Evolutionary conservation across 2,888 invertebrate genomes (phyloP).

Genomic region (Punctoribates punctum): DNA sequence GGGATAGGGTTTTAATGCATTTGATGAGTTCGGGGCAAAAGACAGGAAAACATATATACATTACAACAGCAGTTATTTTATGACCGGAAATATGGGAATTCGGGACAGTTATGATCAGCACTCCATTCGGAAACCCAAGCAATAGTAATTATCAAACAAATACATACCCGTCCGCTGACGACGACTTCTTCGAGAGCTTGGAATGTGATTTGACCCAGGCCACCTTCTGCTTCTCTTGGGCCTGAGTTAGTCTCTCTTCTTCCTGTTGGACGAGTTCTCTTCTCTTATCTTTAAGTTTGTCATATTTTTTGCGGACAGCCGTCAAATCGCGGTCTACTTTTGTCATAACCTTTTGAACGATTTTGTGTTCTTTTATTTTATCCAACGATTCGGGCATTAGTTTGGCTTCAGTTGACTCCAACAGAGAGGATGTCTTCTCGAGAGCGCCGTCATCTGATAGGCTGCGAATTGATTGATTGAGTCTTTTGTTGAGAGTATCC

Average conservation of each 20-base stretch:
- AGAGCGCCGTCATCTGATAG: slow-evolving; percentile 46
- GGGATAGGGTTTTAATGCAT: neutral
- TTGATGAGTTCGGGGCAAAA: neutral
- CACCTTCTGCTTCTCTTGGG: slow-evolving; percentile 56
- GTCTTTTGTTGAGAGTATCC: slow-evolving; percentile 43
- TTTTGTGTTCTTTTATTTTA: slow-evolving; percentile 72
- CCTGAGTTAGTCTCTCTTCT: slow-evolving; percentile 52
- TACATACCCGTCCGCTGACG: slow-evolving; percentile 44
- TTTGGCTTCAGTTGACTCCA: slow-evolving; percentile 56
- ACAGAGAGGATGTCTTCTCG: slow-evolving; percentile 46
- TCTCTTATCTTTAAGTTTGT: slow-evolving; percentile 61
- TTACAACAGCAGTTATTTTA: neutral
- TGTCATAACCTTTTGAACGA: slow-evolving; percentile 72
- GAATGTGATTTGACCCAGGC: slow-evolving; percentile 53
- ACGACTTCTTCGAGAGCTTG: slow-evolving; percentile 53
- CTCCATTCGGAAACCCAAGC: neutral
- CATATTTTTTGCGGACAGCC: slow-evolving; percentile 61
- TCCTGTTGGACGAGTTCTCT: slow-evolving; percentile 48
- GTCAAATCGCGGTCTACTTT: slow-evolving; percentile 87
- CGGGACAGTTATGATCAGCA: neutral
- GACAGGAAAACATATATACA: neutral
- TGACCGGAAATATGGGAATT: neutral
- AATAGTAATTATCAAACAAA: neutral
- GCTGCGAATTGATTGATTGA: slow-evolving; percentile 46
- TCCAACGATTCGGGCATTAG: slow-evolving; percentile 74